Evolutionary conservation across 2,888 invertebrate species (phyloP).

Genomic region (Acanthosoma haemorrhoidale): DNA sequence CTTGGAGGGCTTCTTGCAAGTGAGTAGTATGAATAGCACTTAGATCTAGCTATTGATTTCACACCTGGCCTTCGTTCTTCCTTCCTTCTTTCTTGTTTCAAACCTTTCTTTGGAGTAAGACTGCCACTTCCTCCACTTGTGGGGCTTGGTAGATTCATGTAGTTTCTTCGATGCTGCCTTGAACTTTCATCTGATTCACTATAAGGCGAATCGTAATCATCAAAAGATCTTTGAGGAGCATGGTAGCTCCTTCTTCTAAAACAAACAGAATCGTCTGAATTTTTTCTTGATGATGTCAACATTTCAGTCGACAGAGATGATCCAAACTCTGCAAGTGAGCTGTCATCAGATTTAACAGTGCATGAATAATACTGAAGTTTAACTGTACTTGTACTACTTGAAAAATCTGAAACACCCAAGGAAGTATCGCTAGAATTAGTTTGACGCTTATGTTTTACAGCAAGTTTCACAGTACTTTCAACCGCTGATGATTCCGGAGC

Average conservation of each 20-base stretch:
- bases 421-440: constrained; percentile 64
- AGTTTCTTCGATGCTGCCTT: constrained; percentile 34
- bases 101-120: constrained; percentile 26
- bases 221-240: constrained; percentile 40
- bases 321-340: constrained; percentile 41
- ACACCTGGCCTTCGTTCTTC: constrained; percentile 27
- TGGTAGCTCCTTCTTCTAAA: constrained; percentile 36
- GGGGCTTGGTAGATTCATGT: constrained; percentile 39
- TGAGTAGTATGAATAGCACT: constrained; percentile 45
- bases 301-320: constrained; percentile 42
- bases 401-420: constrained; percentile 81
- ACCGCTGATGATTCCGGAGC: constrained; percentile 40
- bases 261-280: constrained; percentile 40
- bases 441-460: constrained; percentile 71
- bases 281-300: constrained; percentile 40
- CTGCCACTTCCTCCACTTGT: constrained; percentile 33
- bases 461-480: constrained; percentile 78
- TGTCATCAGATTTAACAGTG: constrained; percentile 42
- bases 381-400: constrained; percentile 76
- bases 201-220: constrained; percentile 44
- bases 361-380: constrained; percentile 47
- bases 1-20: constrained; percentile 44
- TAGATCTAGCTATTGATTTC: constrained; percentile 41
- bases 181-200: constrained; percentile 43
- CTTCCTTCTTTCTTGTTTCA: constrained; percentile 27